Conservation (phyloP, 2,888 invertebrate genomes). For the Cantharis rufa region DNA sequence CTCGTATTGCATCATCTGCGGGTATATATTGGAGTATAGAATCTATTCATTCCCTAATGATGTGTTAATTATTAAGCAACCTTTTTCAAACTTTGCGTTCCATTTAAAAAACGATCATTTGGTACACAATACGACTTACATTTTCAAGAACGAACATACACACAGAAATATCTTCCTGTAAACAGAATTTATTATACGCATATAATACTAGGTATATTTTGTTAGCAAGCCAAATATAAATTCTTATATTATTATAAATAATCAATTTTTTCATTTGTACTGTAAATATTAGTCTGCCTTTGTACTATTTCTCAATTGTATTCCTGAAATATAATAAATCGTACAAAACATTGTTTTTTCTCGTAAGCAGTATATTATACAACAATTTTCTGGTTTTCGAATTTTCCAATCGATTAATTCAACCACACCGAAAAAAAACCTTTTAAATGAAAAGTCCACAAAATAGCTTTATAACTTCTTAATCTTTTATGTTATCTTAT, state of each 20-base stretch:
- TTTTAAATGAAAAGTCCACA: constrained; percentile 9
- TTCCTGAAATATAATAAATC: not conserved
- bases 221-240: constrained; percentile 1
- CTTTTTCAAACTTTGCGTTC: constrained; percentile 12
- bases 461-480: constrained; percentile 14
- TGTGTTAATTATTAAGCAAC: constrained; percentile 27
- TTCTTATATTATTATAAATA: not conserved
- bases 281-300: not conserved
- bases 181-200: not conserved
- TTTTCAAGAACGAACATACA: not conserved
- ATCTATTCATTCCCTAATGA: constrained; percentile 30
- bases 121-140: constrained; percentile 9
- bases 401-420: not conserved
- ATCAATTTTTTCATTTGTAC: constrained; percentile 3
- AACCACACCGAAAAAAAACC: not conserved
- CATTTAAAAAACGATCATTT: constrained; percentile 18
- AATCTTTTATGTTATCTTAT: constrained; percentile 18
- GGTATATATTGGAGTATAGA: constrained; percentile 16
- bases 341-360: not conserved
- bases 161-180: not conserved
- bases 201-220: not conserved
- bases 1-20: constrained; percentile 9
- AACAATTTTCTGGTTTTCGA: not conserved
- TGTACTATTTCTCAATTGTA: not conserved
- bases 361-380: not conserved